Base-by-base conservation (phyloP, 2,797 vertebrate species). In the Ctenochaetus hawaiiensis region DNA sequence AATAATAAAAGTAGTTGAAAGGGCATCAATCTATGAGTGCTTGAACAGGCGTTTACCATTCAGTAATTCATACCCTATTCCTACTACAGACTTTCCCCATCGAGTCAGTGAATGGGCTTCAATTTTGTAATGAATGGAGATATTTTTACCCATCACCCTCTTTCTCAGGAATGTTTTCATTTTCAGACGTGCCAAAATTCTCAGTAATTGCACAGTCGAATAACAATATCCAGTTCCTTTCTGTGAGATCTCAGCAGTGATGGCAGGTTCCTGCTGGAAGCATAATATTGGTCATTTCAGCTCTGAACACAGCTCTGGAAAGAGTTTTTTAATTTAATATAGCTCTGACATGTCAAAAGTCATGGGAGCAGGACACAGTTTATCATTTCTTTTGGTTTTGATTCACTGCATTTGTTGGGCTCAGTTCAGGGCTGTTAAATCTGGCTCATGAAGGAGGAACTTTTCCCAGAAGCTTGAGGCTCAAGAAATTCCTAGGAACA, bases 151-250 rank as follows among this genome's bases (percentile, higher is more conserved):
- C 80, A 81, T 84, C 56, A 66, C n/a, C 44, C 74, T 79, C 77
- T 85, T 89, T 88, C 82, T 86, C 58, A 52, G 89, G 87, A 91
- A 92, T 92, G 91, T 93, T 93, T 93, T 92, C 77, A 80, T 92
- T 92, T 87, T 83, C 54, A 48, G 61, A 89, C 41, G 45, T 87
- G 92, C 89, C 91, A 94, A 87, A 90, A 82, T 61, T 44, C 78
- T 78, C 67, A 66, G 77, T 81, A 80, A 84, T 71, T 84, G 65
- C 80, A 66, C 67, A 43, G 75, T 51, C 67, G 71, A 75, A 85
- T 69, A 86, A 88, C 78, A 89, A 78, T 59, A 86, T 82, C 75
- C 77, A 87, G 54, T 63, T 80, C 71, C 75, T 85, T 52, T 88
- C 77, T 90, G 44, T 65, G 57, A 85, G 60, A 80, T 81, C 75